phyloP scores from a whole-genome alignment of 2,888 invertebrate species.

The Acleris holmiana region DNA sequence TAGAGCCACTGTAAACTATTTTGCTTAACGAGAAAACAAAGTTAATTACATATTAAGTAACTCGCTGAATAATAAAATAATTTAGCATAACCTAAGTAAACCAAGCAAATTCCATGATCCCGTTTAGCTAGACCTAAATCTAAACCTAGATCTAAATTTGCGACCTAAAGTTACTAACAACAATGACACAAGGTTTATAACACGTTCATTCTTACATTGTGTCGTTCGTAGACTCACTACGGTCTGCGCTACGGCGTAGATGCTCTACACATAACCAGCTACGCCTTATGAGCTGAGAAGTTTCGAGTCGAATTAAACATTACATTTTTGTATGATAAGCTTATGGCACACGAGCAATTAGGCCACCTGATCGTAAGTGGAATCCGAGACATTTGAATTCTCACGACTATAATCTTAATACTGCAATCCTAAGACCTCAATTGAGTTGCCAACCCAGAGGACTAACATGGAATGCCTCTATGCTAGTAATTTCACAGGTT shows the following conservation, averaged over 20 bases:
- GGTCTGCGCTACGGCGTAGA: constrained; percentile 23
- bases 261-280: not conserved
- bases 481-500: no score
- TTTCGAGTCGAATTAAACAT: no score
- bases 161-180: constrained; percentile 17
- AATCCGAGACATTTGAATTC: no score
- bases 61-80: not conserved
- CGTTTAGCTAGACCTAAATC: constrained; percentile 22
- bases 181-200: constrained; percentile 22
- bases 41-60: not conserved
- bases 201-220: constrained; percentile 23
- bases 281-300: not conserved
- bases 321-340: no score
- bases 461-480: no score
- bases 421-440: no score
- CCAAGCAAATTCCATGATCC: constrained; percentile 12
- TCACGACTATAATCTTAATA: no score
- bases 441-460: no score
- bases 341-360: no score
- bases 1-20: no score
- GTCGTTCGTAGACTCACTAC: constrained; percentile 32
- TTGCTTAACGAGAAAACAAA: no score
- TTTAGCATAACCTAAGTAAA: not conserved
- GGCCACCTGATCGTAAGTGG: no score
- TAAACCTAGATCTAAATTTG: constrained; percentile 33